A percentile compares a stretch with the other conserved stretches of the same genome.
phyloP scores from a whole-genome alignment of 2,797 vertebrate genomes.

The Malurus splendens region DNA sequence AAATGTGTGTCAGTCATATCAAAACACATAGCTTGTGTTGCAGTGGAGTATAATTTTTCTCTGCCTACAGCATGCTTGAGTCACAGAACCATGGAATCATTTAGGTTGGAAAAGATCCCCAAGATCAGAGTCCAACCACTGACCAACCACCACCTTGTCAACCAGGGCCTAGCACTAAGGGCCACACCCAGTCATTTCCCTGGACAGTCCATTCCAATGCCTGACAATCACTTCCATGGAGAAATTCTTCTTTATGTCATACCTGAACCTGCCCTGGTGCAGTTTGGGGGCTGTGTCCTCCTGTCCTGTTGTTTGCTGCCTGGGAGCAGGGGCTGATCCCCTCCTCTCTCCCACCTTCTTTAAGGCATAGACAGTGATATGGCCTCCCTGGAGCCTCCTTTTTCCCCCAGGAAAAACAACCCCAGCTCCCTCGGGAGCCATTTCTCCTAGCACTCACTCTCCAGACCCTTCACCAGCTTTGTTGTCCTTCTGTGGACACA shows the following conservation, averaged over 20 bases:
- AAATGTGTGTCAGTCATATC: background rate
- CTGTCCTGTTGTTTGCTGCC: background rate
- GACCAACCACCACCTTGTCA: background rate
- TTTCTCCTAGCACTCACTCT: background rate
- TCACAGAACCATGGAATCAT: background rate
- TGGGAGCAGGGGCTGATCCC: accelerated
- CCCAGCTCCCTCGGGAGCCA: accelerated
- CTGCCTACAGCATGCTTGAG: background rate
- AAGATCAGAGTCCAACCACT: background rate
- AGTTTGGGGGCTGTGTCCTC: background rate
- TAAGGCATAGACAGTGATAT: background rate
- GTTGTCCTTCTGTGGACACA: background rate
- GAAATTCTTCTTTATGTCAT: background rate
- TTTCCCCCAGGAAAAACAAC: background rate
- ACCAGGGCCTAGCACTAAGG: too few relatives aligned
- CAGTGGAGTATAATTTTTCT: background rate
- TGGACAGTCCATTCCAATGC: background rate
- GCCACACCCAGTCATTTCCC: background rate
- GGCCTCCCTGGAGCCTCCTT: background rate
- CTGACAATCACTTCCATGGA: background rate
- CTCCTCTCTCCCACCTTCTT: background rate
- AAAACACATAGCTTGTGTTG: background rate
- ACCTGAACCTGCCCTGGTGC: background rate
- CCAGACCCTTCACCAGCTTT: background rate
- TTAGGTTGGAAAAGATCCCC: background rate